Percentiles rank a stretch among this genome's conserved stretches.
phyloP scores from a whole-genome alignment of 2,797 vertebrate genomes.

The Epinephelus malabaricus region DNA sequence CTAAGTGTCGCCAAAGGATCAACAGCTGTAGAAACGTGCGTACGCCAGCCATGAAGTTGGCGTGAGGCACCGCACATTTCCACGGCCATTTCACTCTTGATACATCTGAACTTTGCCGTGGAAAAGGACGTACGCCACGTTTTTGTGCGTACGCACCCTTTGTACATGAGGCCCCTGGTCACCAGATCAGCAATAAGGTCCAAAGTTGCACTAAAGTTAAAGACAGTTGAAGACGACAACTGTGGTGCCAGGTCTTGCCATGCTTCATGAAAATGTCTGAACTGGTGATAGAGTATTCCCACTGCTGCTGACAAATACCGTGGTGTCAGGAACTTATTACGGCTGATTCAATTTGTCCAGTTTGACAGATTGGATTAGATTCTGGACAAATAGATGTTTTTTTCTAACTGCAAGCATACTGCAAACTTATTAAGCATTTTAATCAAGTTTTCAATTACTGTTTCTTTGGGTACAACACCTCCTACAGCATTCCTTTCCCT shows the following conservation, averaged over 20 bases:
- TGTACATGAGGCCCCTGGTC: too few species aligned
- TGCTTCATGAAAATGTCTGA: neutral
- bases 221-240: neutral
- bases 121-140: too few species aligned
- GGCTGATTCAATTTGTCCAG: neutral
- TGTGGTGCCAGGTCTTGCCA: neutral
- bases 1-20: too few species aligned
- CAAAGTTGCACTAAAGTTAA: neutral
- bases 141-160: too few species aligned
- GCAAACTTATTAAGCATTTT: conserved; percentile 56
- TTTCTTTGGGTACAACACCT: conserved; percentile 25
- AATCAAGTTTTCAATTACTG: conserved; percentile 72
- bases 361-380: conserved; percentile 32
- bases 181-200: neutral
- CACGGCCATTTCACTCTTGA: too few species aligned
- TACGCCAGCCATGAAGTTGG: too few species aligned
- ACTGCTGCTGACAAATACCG: conserved; percentile 2
- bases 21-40: too few species aligned
- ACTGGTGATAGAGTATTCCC: neutral
- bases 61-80: too few species aligned
- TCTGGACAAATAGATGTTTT: conserved; percentile 15
- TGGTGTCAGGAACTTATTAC: conserved; percentile 3
- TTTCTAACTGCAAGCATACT: conserved; percentile 24
- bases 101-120: too few species aligned
- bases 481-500: conserved; percentile 20